These are phyloP conservation scores for Phenganax subtilis DNA, from an alignment of 92 coral and sea anemone genomes.

Conservation along the genomic window DNA sequence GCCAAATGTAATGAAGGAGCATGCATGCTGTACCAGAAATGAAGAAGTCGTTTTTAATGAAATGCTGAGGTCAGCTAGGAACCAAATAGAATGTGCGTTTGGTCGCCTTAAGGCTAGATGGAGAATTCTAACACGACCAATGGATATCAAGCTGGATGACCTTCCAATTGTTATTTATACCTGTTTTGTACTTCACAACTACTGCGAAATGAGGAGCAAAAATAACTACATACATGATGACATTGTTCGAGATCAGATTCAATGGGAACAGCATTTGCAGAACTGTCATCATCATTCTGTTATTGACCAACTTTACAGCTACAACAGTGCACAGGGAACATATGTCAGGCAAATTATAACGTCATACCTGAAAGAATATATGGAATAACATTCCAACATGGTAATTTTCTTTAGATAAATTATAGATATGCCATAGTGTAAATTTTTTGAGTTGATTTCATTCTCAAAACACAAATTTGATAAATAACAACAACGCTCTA, in stretches of 20 bases:
- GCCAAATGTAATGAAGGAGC: slow-evolving; percentile 40
- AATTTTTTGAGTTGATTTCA: not conserved
- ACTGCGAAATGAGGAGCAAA: slow-evolving; percentile 34
- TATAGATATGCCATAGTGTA: not conserved
- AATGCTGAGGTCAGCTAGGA: slow-evolving; percentile 29
- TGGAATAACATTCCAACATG: not conserved
- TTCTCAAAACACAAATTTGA: not conserved
- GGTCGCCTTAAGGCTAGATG: slow-evolving; percentile 40
- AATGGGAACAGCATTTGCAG: slow-evolving; percentile 3
- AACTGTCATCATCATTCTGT: slow-evolving; percentile 5
- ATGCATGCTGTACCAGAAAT: slow-evolving; percentile 16
- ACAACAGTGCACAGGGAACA: slow-evolving; percentile 18
- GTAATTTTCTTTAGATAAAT: no score
- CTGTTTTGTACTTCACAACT: slow-evolving; percentile 40
- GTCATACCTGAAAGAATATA: not conserved
- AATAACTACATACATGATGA: slow-evolving; percentile 24
- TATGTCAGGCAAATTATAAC: slow-evolving; percentile 3
- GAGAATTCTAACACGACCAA: slow-evolving; percentile 29
- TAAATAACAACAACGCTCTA: not conserved
- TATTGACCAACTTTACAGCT: slow-evolving; percentile 8
- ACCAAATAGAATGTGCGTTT: slow-evolving; percentile 39
- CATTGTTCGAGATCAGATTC: slow-evolving; percentile 23
- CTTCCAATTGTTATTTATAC: slow-evolving; percentile 16
- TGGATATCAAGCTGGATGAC: slow-evolving; percentile 26
- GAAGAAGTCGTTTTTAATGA: slow-evolving; percentile 36